Evolutionary conservation across 1,140 invertebrate genomes (phyloP).

Genomic region (Bombus balteatus): DNA sequence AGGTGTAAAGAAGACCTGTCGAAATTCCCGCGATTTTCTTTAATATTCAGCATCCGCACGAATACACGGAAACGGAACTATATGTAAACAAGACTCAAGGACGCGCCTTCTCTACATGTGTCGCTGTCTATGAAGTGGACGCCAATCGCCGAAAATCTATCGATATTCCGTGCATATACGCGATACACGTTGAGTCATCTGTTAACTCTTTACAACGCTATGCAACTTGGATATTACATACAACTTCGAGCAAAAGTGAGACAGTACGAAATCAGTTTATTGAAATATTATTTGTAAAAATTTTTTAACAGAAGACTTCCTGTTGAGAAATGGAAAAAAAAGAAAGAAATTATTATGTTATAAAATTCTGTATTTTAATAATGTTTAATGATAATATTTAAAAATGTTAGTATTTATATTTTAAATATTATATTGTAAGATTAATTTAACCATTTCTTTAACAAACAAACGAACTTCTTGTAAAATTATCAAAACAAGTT

Average conservation of each 20-base stretch:
- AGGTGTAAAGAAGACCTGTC: not conserved
- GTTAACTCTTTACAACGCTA: not conserved
- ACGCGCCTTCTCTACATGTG: constrained; percentile 25
- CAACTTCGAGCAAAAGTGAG: too few species aligned
- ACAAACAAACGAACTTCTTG: too few species aligned
- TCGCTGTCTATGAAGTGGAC: constrained; percentile 18
- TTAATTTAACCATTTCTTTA: too few species aligned
- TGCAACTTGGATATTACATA: not conserved
- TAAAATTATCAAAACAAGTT: not conserved
- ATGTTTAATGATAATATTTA: too few species aligned
- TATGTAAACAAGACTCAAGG: constrained; percentile 47
- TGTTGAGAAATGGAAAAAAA: too few species aligned
- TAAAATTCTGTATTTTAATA: too few species aligned
- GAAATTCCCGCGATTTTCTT: not conserved
- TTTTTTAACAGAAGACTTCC: too few species aligned
- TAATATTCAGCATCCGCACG: constrained; percentile 16
- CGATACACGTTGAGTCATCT: not conserved
- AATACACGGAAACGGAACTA: constrained; percentile 38
- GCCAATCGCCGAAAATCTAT: constrained; percentile 29
- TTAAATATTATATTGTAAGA: too few species aligned
- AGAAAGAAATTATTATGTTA: too few species aligned
- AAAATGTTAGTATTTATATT: too few species aligned
- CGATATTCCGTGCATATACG: constrained; percentile 22
- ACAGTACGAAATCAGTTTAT: too few species aligned
- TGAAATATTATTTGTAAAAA: too few species aligned